A percentile compares a stretch with the other conserved stretches of the same genome.
phyloP scores from a whole-genome alignment of 2,113 vertebrate genomes.

The Astatotilapia flaviijosephi region DNA sequence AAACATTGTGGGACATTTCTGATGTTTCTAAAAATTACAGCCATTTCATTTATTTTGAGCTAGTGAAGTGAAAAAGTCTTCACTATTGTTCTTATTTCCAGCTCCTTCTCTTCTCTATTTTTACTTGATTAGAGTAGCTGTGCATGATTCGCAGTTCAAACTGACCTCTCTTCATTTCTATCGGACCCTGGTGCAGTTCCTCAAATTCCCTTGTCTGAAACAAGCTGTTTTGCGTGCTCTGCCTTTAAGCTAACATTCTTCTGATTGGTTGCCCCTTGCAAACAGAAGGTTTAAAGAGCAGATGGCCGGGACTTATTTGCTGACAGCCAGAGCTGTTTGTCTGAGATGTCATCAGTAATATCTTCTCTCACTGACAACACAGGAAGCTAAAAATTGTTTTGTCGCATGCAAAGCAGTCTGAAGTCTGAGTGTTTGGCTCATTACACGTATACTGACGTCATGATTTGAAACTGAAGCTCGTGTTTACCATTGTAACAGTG shows the following conservation, averaged over 20 bases:
- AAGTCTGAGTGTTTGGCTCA: neutral
- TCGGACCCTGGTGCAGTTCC: neutral
- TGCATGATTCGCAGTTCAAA: neutral
- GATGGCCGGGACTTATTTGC: neutral
- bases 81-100: neutral
- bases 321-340: neutral
- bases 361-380: neutral
- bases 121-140: neutral
- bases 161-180: neutral
- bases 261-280: neutral
- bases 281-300: neutral
- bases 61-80: neutral
- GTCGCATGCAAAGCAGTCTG: neutral
- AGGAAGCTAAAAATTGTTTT: neutral
- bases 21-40: neutral
- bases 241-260: neutral
- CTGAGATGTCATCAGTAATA: neutral
- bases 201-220: neutral
- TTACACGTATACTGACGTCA: neutral
- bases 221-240: neutral
- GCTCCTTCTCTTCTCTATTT: neutral
- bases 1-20: neutral
- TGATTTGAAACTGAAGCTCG: neutral
- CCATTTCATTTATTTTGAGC: neutral
- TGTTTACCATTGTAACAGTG: neutral